phyloP scores from a whole-genome alignment of 2,797 vertebrate genomes.

The Anguilla pacifica region DNA sequence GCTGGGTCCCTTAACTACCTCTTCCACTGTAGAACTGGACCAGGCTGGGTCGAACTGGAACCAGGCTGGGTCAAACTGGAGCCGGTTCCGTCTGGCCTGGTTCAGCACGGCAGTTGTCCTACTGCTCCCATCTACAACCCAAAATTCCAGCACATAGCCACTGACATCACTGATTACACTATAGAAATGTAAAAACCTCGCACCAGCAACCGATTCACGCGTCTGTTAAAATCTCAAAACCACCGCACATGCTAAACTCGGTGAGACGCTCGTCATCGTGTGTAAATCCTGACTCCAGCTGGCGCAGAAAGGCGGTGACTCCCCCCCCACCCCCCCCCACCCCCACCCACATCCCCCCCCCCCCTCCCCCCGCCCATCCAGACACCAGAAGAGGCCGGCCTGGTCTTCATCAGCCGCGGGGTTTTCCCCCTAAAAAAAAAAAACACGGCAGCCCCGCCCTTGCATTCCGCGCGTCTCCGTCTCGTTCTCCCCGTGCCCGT shows the following conservation, averaged over 20 bases:
- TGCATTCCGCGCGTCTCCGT: background rate
- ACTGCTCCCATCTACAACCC: too few species aligned
- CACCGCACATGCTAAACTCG: background rate
- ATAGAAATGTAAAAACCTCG: background rate
- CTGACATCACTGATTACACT: background rate
- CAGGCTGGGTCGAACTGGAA: too few species aligned
- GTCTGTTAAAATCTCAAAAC: background rate
- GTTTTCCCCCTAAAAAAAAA: background rate
- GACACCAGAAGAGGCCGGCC: background rate
- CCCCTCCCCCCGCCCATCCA: too few species aligned
- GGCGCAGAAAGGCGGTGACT: background rate
- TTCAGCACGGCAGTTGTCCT: too few species aligned
- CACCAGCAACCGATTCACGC: background rate
- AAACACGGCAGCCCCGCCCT: background rate
- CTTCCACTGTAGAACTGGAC: too few species aligned
- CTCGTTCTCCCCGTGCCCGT: too few species aligned
- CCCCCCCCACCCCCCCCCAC: background rate
- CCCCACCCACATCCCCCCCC: too few species aligned
- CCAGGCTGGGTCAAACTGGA: too few species aligned
- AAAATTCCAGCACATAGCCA: background rate
- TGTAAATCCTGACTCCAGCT: too few species aligned
- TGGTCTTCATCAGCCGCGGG: background rate
- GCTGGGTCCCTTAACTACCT: background rate
- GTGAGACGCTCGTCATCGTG: background rate
- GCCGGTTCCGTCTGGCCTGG: too few species aligned